Percentiles rank a stretch among this genome's conserved stretches.
Evolutionary conservation across 2,888 invertebrate species (phyloP).

Genomic region (Cheilosia grossa): DNA sequence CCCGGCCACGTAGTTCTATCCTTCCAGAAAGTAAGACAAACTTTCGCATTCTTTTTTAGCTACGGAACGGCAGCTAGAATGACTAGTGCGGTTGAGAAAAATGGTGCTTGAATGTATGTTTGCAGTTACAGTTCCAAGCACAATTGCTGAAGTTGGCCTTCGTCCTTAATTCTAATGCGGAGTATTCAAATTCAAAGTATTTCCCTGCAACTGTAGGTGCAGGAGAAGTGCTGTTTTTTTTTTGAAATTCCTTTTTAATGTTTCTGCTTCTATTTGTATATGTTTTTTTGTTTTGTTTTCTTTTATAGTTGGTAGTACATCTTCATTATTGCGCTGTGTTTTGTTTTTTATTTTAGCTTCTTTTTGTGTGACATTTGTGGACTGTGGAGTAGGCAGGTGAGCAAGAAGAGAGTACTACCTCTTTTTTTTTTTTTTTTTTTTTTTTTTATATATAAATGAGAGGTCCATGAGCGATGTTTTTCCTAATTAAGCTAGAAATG

Average conservation of each 20-base stretch:
- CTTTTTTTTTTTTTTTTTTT: no score
- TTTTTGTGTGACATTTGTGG: conserved; percentile 12
- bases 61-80: background rate
- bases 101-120: conserved; percentile 55
- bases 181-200: conserved; percentile 64
- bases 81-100: conserved; percentile 28
- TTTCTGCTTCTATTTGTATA: no score
- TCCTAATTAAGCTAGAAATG: no score
- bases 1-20: conserved; percentile 8
- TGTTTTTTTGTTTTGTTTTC: conserved; percentile 15
- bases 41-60: conserved; percentile 21
- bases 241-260: conserved; percentile 37
- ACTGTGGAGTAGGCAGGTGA: background rate
- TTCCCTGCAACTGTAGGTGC: conserved; percentile 23
- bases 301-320: background rate
- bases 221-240: conserved; percentile 12
- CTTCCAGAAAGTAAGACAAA: background rate
- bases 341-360: background rate
- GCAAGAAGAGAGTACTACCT: no score
- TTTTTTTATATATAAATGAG: no score
- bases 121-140: conserved; percentile 36
- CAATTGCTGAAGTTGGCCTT: conserved; percentile 65
- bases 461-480: no score
- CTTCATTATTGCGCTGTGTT: conserved; percentile 1
- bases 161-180: conserved; percentile 68